phyloP scores from a whole-genome alignment of 1,140 invertebrate species.

The Olivierus martensii region DNA sequence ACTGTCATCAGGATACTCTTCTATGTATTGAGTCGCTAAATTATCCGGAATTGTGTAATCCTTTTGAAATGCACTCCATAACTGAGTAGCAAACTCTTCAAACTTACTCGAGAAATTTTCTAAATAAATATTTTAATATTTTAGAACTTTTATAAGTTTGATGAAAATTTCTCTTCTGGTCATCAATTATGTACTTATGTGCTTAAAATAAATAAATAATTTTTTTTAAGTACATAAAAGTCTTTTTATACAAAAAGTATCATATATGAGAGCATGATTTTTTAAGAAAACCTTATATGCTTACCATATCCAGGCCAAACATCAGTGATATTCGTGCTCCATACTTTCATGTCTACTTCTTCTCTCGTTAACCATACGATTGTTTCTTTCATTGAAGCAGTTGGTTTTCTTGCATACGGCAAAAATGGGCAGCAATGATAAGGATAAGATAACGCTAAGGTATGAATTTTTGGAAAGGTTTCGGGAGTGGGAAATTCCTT shows the following conservation, averaged over 20 bases:
- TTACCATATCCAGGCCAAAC: constrained; percentile 25
- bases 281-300: neutral
- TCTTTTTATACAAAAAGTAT: neutral
- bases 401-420: constrained; percentile 2
- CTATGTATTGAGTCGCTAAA: constrained; percentile 26
- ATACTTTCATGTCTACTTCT: constrained; percentile 51
- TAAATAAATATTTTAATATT: neutral
- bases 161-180: too few relatives aligned
- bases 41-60: constrained; percentile 56
- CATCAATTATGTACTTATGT: too few relatives aligned
- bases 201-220: too few relatives aligned
- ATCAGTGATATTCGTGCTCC: constrained; percentile 53
- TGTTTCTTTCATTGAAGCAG: constrained; percentile 38
- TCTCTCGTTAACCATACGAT: constrained; percentile 53
- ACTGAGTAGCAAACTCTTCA: constrained; percentile 32
- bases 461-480: constrained; percentile 65
- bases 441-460: constrained; percentile 68
- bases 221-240: too few relatives aligned
- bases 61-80: constrained; percentile 43
- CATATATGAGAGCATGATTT: neutral
- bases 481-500: constrained; percentile 73
- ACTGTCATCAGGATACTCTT: constrained; percentile 51
- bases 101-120: constrained; percentile 18
- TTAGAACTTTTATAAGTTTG: too few relatives aligned
- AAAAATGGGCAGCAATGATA: constrained; percentile 84